Evolutionary conservation across 2,113 vertebrate genomes (phyloP).

Genomic region (Sebastes fasciatus): DNA sequence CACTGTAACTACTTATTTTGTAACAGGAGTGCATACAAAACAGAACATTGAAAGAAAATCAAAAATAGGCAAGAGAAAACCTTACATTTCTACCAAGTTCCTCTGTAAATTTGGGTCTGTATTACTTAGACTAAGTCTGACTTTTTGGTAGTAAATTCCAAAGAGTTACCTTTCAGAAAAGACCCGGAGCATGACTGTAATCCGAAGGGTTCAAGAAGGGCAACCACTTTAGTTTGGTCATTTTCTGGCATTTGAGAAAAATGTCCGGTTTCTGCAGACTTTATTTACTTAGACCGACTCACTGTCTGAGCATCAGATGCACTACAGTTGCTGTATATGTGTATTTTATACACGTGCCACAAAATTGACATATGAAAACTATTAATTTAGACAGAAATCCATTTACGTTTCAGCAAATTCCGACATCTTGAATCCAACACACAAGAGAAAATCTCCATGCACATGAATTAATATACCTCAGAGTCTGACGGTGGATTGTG

Average conservation of each 20-base stretch:
- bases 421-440: background rate
- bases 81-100: background rate
- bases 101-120: background rate
- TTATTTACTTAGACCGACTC: background rate
- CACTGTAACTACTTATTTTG: background rate
- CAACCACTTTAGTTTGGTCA: background rate
- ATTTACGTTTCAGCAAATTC: background rate
- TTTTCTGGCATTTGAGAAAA: background rate
- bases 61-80: background rate
- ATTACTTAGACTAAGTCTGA: background rate
- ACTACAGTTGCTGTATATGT: background rate
- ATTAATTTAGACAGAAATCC: background rate
- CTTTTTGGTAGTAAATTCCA: background rate
- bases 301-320: background rate
- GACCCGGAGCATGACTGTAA: background rate
- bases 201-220: background rate
- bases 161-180: too few relatives aligned
- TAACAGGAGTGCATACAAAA: background rate
- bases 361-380: background rate
- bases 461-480: conserved; percentile 18
- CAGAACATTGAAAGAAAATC: background rate
- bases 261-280: background rate
- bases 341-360: background rate
- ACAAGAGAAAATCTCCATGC: conserved; percentile 1
- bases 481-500: conserved; percentile 20